Evolutionary conservation across 2,888 invertebrate genomes (phyloP), one percentile per base, ranked within the genome.

Genomic region (Heliconius hortense): DNA sequence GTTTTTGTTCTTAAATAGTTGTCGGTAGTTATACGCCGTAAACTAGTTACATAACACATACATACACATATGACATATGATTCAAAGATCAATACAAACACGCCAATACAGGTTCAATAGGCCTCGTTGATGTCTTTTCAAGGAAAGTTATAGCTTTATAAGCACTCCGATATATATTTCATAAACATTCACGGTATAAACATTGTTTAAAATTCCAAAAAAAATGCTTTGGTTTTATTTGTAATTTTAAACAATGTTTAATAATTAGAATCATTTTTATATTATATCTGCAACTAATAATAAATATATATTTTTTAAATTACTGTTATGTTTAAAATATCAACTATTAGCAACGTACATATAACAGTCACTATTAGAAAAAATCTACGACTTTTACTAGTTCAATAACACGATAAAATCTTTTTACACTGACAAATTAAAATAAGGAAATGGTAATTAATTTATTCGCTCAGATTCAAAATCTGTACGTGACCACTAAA

Each of bases 81-180:
- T 62, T 43, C 39, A 43, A 71, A 60, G 39, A 71, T 26, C 48
- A 26, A 71, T 62, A 71, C 70, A 71, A 71, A 53, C 63, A 48
- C 66, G 59, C 56, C 53, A 63, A 71, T 74, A 67, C 56, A 62
- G 70, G 59, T 73, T 72, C 72, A 43, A 64, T 64, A 68, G 67
- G 63, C 53, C 59, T 66, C 84, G 85, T 86, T 84, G 85, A 86
- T 82, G 84, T 86, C 84, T 85, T 86, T 85, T 84, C 59, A 73
- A 82, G 78, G 78, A 76, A 78, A 78, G 72, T 53, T 56, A 43
- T 73, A 59, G 66, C 48, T 26, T 73, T 53, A 53, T 43, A 39
- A 31, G 10, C 24, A 39, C 39, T 66, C 2, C 18, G 13, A 24
- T 43, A n/a, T 24, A 66, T 39, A 39, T 24, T 35, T n/a, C 24